These are phyloP conservation scores for Drosophila anomalipes DNA, from an alignment of 2,888 invertebrate genomes.

Conservation along the genomic window DNA sequence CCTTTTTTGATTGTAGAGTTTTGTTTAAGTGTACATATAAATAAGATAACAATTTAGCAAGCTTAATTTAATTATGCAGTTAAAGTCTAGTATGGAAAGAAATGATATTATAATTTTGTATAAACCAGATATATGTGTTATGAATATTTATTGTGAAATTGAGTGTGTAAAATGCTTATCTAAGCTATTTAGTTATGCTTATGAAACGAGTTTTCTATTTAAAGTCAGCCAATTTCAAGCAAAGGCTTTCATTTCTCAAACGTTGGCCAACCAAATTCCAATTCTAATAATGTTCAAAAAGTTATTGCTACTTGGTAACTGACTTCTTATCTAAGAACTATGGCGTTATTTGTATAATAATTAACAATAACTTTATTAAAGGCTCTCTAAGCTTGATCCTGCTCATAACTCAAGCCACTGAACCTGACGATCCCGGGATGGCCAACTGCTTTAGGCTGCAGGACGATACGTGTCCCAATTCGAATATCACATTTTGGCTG, in stretches of 20 bases:
- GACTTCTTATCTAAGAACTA: background rate
- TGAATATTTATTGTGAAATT: background rate
- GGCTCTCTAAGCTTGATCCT: constrained; percentile 9
- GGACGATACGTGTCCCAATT: constrained; percentile 86
- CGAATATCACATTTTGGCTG: constrained; percentile 88
- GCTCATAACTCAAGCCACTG: background rate
- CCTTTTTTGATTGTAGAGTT: background rate
- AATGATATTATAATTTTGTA: too few relatives aligned
- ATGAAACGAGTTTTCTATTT: background rate
- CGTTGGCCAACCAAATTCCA: background rate
- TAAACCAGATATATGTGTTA: background rate
- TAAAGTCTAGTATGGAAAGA: background rate
- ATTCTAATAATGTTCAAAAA: constrained; percentile 6
- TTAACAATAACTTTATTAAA: background rate
- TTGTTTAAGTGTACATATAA: background rate
- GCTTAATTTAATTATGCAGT: background rate
- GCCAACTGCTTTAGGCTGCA: constrained; percentile 24
- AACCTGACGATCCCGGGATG: background rate
- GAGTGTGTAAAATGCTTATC: background rate
- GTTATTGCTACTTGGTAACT: constrained; percentile 20
- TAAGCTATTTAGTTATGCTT: background rate
- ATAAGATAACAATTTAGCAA: background rate
- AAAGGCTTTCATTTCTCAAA: background rate
- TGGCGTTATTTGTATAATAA: background rate
- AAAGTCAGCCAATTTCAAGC: background rate